Percentiles rank a stretch among this genome's conserved stretches.
Evolutionary conservation across 2,888 invertebrate genomes (phyloP).

Genomic region (Dinocampus coccinellae): DNA sequence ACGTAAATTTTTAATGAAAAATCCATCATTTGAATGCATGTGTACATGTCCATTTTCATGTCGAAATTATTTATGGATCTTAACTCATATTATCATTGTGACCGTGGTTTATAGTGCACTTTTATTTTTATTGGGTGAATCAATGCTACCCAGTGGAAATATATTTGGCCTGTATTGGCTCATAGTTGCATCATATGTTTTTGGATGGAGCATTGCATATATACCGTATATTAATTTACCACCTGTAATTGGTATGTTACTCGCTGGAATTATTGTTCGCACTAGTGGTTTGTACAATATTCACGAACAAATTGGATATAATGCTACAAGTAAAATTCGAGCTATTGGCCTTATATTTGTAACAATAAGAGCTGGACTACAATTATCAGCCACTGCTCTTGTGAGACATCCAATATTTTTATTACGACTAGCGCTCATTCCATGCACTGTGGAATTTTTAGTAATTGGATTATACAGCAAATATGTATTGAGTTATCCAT

Average conservation of each 20-base stretch:
- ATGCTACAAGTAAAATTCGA: conserved; percentile 54
- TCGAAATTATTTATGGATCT: conserved; percentile 53
- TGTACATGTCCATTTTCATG: conserved; percentile 48
- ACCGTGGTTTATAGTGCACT: conserved; percentile 50
- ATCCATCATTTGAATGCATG: background rate
- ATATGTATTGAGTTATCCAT: conserved; percentile 56
- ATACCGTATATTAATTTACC: conserved; percentile 67
- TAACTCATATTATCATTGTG: conserved; percentile 42
- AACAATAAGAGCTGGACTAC: conserved; percentile 61
- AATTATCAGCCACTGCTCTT: conserved; percentile 59
- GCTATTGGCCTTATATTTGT: conserved; percentile 61
- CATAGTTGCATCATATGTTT: conserved; percentile 52
- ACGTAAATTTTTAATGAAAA: background rate
- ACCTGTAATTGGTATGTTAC: conserved; percentile 76
- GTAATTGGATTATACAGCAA: conserved; percentile 48
- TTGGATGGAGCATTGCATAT: conserved; percentile 59
- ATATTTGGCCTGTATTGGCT: conserved; percentile 55
- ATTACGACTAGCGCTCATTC: conserved; percentile 55
- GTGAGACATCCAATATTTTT: conserved; percentile 54
- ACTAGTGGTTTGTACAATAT: conserved; percentile 53
- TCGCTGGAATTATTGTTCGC: conserved; percentile 71
- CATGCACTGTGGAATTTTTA: conserved; percentile 59
- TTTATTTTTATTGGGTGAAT: conserved; percentile 54
- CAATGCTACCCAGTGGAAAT: conserved; percentile 55
- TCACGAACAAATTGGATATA: conserved; percentile 52